These are phyloP conservation scores for Penaeus japonicus DNA, from an alignment of 1,140 invertebrate genomes.

Conservation along the genomic window DNA sequence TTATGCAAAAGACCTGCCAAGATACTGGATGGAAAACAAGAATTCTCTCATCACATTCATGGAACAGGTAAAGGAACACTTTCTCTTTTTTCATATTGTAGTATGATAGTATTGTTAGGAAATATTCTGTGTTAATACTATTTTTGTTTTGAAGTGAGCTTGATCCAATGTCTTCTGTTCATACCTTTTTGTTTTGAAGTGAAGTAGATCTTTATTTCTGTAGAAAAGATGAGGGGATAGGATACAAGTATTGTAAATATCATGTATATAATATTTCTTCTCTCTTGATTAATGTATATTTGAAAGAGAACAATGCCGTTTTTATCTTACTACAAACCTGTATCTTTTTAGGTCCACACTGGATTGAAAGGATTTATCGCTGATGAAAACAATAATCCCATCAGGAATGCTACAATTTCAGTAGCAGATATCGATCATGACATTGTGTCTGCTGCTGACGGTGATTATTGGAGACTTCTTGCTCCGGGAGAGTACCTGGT, in stretches of 20 bases:
- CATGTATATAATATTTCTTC: too few species aligned
- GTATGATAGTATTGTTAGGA: too few species aligned
- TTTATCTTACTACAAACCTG: slow-evolving; percentile 40
- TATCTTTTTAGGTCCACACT: slow-evolving; percentile 75
- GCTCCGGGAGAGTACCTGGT: slow-evolving; percentile 87
- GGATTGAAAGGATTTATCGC: slow-evolving; percentile 86
- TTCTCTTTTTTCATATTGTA: too few species aligned
- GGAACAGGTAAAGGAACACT: slow-evolving; percentile 74
- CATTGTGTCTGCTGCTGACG: slow-evolving; percentile 74
- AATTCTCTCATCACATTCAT: slow-evolving; percentile 86
- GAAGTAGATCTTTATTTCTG: too few species aligned
- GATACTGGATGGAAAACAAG: slow-evolving; percentile 89
- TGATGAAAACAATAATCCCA: slow-evolving; percentile 77
- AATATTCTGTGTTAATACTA: too few species aligned
- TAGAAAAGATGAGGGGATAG: too few species aligned
- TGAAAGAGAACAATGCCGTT: slow-evolving; percentile 11
- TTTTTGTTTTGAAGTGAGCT: too few species aligned
- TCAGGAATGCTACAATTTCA: slow-evolving; percentile 78
- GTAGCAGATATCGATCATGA: slow-evolving; percentile 78
- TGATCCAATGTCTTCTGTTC: too few species aligned
- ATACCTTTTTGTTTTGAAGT: too few species aligned
- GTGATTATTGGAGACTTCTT: slow-evolving; percentile 94
- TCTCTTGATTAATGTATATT: too few species aligned
- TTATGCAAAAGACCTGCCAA: slow-evolving; percentile 73
- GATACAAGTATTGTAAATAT: too few species aligned